Evolutionary conservation across 2,888 invertebrate species (phyloP).

Genomic region (Drosophila multiciliata): DNA sequence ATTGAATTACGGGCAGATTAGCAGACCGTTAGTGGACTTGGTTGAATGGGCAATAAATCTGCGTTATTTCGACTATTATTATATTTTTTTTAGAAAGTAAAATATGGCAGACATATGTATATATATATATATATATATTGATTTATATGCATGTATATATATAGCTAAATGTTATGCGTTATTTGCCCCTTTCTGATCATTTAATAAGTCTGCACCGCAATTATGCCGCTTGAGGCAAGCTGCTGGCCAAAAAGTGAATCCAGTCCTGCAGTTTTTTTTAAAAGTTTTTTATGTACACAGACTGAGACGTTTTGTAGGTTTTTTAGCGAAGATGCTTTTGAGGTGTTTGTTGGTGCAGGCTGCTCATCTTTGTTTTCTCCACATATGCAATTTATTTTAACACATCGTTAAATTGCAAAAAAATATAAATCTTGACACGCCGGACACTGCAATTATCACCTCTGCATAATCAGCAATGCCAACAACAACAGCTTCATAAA

Average conservation of each 20-base stretch:
- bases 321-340: conserved; percentile 32
- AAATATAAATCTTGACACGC: conserved; percentile 83
- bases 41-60: conserved; percentile 61
- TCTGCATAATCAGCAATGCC: conserved; percentile 76
- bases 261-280: conserved; percentile 43
- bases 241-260: conserved; percentile 24
- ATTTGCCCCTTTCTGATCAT: conserved; percentile 49
- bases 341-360: conserved; percentile 7
- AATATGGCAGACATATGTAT: conserved; percentile 10
- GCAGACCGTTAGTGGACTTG: conserved; percentile 62
- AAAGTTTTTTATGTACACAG: conserved; percentile 75
- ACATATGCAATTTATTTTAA: conserved; percentile 83
- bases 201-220: conserved; percentile 69
- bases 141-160: background rate
- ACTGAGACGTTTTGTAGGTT: conserved; percentile 75
- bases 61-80: conserved; percentile 15
- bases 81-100: conserved; percentile 63
- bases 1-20: conserved; percentile 63
- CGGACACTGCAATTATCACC: conserved; percentile 84
- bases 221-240: conserved; percentile 40
- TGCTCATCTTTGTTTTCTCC: conserved; percentile 29
- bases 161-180: background rate
- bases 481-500: conserved; percentile 24
- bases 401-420: conserved; percentile 82
- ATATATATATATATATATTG: background rate